A percentile compares a stretch with the other conserved stretches of the same genome.
phyloP scores from a whole-genome alignment of 2,113 vertebrate genomes.

The Psephotus haematonotus region DNA sequence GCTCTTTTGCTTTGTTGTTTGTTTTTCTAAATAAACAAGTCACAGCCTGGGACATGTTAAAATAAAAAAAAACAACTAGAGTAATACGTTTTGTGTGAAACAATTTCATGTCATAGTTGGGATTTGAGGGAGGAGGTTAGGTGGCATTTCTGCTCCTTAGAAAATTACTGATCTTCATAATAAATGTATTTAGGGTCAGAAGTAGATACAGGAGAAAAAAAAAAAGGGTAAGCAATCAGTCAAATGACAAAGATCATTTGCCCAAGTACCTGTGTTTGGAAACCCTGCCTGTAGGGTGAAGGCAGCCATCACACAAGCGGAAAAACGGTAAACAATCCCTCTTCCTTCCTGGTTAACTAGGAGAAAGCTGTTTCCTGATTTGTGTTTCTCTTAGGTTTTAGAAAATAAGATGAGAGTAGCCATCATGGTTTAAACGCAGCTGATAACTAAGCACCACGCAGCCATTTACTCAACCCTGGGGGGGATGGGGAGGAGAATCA shows the following conservation, averaged over 20 bases:
- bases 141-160: neutral
- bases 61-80: neutral
- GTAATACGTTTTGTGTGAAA: neutral
- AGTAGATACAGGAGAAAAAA: neutral
- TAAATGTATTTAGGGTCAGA: neutral
- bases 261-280: neutral
- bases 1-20: neutral
- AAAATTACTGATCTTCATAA: neutral
- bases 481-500: neutral
- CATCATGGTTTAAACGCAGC: neutral
- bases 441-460: neutral
- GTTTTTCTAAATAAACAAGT: neutral
- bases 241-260: neutral
- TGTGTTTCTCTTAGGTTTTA: neutral
- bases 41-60: neutral
- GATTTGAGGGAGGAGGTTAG: neutral
- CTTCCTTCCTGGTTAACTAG: neutral
- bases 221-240: neutral
- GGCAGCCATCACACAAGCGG: accelerated
- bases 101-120: neutral
- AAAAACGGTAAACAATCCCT: neutral
- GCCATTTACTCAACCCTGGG: accelerated
- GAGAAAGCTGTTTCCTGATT: neutral
- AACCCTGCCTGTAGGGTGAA: neutral
- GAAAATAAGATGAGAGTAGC: neutral